These are phyloP conservation scores for Drosophila santomea DNA, from an alignment of 1,140 invertebrate species.

Conservation along the genomic window DNA sequence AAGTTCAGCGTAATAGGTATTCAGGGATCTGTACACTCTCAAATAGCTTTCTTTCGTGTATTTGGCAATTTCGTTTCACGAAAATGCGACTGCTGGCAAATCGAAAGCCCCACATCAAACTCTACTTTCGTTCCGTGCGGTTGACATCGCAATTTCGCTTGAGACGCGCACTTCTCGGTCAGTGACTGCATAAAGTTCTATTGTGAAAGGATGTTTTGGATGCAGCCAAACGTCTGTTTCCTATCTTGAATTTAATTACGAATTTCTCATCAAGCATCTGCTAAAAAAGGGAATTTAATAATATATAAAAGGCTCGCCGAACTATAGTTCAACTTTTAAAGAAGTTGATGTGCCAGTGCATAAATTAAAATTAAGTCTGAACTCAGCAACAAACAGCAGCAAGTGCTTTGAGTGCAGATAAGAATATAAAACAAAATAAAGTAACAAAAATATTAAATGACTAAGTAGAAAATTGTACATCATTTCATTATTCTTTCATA, in stretches of 20 bases:
- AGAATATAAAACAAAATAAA: too few relatives aligned
- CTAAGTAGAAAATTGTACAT: too few relatives aligned
- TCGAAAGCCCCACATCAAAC: conserved; percentile 46
- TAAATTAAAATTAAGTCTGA: too few relatives aligned
- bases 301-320: neutral
- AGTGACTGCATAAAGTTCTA: conserved; percentile 33
- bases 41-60: conserved; percentile 1
- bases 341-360: too few relatives aligned
- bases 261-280: neutral
- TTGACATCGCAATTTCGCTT: conserved; percentile 37
- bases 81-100: conserved; percentile 26
- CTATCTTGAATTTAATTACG: conserved; percentile 31
- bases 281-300: neutral
- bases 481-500: too few relatives aligned
- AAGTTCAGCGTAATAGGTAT: neutral
- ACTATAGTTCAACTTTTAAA: too few relatives aligned
- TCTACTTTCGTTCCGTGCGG: conserved; percentile 61
- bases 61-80: conserved; percentile 32
- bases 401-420: too few relatives aligned
- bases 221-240: conserved; percentile 33
- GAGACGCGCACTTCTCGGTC: conserved; percentile 14
- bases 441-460: too few relatives aligned
- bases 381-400: too few relatives aligned
- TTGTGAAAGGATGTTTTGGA: conserved; percentile 1
- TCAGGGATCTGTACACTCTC: neutral